Conservation (phyloP, 2,888 invertebrate genomes). For the Brassicogethes aeneus region DNA sequence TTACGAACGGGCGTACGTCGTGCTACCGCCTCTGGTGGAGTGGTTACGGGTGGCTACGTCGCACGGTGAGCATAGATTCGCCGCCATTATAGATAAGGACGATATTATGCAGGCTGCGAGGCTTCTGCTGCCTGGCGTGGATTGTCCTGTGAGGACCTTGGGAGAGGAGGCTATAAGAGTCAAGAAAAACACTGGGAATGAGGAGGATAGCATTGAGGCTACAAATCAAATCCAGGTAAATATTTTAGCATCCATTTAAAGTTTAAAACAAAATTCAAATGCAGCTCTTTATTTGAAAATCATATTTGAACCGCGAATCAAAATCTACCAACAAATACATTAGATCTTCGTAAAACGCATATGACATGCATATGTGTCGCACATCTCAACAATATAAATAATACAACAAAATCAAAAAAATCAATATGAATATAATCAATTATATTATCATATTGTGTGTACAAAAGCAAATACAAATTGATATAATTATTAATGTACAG, state of each 20-base stretch:
- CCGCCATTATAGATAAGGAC: slow-evolving; percentile 65
- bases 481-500: too few species aligned
- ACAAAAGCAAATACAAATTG: too few species aligned
- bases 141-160: slow-evolving; percentile 74
- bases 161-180: slow-evolving; percentile 49
- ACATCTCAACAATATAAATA: too few species aligned
- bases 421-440: too few species aligned
- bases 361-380: too few species aligned
- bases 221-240: slow-evolving; percentile 35
- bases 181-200: slow-evolving; percentile 33
- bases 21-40: slow-evolving; percentile 82
- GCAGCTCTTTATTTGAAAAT: too few species aligned
- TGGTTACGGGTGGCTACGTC: slow-evolving; percentile 80
- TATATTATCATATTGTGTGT: too few species aligned
- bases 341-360: too few species aligned
- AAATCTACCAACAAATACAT: too few species aligned
- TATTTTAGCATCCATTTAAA: not conserved
- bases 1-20: slow-evolving; percentile 80
- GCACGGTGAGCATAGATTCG: slow-evolving; percentile 72
- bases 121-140: slow-evolving; percentile 76
- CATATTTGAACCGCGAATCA: too few species aligned
- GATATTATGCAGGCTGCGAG: slow-evolving; percentile 85
- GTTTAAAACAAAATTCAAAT: too few species aligned
- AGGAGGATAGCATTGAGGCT: slow-evolving; percentile 36
- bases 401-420: too few species aligned